Conservation (phyloP, 2,888 invertebrate species). For the Drosophila bunnanda region DNA sequence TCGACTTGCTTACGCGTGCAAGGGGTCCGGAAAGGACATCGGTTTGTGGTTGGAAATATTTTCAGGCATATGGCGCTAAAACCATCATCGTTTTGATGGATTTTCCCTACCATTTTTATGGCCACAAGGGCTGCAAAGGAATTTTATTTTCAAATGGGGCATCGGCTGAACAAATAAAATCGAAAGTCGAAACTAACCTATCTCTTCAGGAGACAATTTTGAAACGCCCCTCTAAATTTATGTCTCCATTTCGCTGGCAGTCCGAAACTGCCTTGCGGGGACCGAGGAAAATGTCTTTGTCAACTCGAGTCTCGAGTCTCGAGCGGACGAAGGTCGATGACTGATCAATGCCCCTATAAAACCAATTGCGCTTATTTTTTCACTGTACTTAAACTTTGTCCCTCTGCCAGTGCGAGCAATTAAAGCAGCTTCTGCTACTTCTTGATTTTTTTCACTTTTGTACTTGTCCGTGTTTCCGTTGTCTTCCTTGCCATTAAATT, state of each 20-base stretch:
- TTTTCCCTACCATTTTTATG: not conserved
- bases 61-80: slow-evolving; percentile 27
- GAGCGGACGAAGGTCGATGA: slow-evolving; percentile 68
- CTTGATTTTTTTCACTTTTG: slow-evolving; percentile 25
- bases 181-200: not conserved
- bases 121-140: not conserved
- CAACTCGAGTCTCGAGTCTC: no score
- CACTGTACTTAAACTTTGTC: slow-evolving; percentile 16
- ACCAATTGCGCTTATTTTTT: slow-evolving; percentile 5
- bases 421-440: slow-evolving; percentile 41
- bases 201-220: not conserved
- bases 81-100: not conserved
- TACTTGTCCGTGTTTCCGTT: slow-evolving; percentile 19
- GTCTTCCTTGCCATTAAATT: slow-evolving; percentile 55
- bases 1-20: slow-evolving; percentile 64
- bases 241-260: slow-evolving; percentile 27
- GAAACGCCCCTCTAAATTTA: slow-evolving; percentile 4
- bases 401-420: slow-evolving; percentile 43
- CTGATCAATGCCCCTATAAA: slow-evolving; percentile 33
- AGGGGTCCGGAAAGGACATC: not conserved
- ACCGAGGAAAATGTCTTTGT: slow-evolving; percentile 39
- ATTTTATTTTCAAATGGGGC: slow-evolving; percentile 37
- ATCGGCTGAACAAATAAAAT: not conserved
- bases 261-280: slow-evolving; percentile 21
- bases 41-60: slow-evolving; percentile 16